Evolutionary conservation across 2,113 vertebrate genomes (phyloP).

Genomic region (Phylloscopus whistleri): DNA sequence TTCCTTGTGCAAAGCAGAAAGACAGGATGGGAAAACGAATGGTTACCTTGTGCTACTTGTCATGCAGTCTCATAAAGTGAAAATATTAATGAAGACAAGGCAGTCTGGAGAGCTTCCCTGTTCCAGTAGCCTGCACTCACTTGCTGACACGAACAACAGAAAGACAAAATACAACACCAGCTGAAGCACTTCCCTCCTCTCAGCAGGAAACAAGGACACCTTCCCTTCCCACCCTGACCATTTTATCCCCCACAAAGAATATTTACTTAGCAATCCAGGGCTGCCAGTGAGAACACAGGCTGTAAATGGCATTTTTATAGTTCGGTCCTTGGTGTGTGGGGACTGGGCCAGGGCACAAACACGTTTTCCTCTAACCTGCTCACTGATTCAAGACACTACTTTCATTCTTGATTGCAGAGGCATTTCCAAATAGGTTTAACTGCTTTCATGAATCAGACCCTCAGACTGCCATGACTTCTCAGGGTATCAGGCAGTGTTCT

Average conservation of each 20-base stretch:
- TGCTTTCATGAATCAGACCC: not conserved
- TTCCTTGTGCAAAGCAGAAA: not conserved
- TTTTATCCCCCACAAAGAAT: not conserved
- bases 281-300: not conserved
- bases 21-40: not conserved
- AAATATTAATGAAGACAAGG: not conserved
- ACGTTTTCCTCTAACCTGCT: not conserved
- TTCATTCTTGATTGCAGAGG: not conserved
- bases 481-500: not conserved
- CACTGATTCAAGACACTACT: not conserved
- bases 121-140: not conserved
- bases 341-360: not conserved
- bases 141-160: not conserved
- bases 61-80: not conserved
- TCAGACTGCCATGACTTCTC: not conserved
- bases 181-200: not conserved
- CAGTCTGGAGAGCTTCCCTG: not conserved
- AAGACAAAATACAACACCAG: not conserved
- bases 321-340: not conserved
- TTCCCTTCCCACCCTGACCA: not conserved
- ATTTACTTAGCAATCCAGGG: not conserved
- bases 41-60: not conserved
- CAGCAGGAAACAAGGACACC: not conserved
- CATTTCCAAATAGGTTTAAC: not conserved
- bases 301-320: not conserved